Conservation (phyloP, 2,888 invertebrate genomes). For the Pomacea canaliculata region DNA sequence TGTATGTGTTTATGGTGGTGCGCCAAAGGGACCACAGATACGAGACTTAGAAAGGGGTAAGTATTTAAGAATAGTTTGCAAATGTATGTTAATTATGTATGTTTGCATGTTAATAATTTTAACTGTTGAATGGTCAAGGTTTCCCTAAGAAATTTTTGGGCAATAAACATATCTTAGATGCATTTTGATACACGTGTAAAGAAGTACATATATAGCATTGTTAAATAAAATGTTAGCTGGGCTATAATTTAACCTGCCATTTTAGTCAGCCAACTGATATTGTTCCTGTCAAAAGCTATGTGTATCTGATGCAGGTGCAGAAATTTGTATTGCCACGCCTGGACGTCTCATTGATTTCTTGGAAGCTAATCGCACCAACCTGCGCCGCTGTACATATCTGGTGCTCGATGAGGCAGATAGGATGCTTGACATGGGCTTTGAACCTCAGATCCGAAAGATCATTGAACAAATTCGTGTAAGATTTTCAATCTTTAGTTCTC, state of each 20-base stretch:
- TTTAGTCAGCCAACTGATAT: too few species aligned
- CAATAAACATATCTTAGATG: background rate
- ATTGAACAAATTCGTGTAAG: conserved; percentile 87
- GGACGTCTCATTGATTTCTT: conserved; percentile 94
- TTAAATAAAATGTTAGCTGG: too few species aligned
- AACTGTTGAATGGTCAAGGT: too few species aligned
- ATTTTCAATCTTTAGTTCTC: too few species aligned
- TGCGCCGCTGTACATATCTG: conserved; percentile 79
- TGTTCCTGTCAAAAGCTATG: too few species aligned
- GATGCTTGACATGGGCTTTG: conserved; percentile 98
- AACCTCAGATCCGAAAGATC: conserved; percentile 95
- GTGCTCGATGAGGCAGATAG: conserved; percentile 95
- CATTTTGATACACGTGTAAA: background rate
- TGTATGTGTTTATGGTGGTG: conserved; percentile 97
- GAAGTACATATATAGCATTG: background rate
- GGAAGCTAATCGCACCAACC: conserved; percentile 73
- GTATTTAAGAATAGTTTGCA: background rate
- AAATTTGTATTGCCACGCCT: conserved; percentile 95
- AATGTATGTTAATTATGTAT: too few species aligned
- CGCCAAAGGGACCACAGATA: conserved; percentile 90
- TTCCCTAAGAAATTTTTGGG: background rate
- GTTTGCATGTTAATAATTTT: too few species aligned
- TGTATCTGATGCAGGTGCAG: conserved; percentile 78
- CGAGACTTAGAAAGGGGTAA: conserved; percentile 70
- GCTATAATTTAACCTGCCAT: too few species aligned